These are phyloP conservation scores for Theristicus caerulescens DNA, from an alignment of 2,113 vertebrate species.

Conservation along the genomic window DNA sequence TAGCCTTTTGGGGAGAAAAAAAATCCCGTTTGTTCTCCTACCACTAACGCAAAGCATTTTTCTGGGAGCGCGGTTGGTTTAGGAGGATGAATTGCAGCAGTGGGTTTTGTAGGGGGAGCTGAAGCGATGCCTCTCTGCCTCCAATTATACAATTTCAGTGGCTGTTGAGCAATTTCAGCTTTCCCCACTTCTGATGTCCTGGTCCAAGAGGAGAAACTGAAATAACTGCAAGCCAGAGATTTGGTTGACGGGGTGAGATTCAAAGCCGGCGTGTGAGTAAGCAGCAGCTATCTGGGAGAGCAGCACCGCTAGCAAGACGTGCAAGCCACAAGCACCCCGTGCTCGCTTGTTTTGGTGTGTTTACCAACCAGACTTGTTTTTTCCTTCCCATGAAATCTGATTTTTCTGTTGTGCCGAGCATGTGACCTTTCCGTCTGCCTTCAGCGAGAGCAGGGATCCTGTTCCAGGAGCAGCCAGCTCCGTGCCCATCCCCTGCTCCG, in stretches of 20 bases:
- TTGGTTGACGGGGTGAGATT: fast-evolving
- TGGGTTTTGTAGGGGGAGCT: background rate
- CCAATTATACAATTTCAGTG: background rate
- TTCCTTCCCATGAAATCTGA: background rate
- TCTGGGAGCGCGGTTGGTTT: background rate
- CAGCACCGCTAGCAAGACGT: background rate
- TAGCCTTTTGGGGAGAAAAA: background rate
- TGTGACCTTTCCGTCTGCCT: background rate
- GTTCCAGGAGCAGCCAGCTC: background rate
- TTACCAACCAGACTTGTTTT: background rate
- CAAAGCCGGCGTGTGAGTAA: fast-evolving
- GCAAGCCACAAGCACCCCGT: background rate
- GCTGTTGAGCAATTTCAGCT: background rate
- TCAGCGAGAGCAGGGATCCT: background rate
- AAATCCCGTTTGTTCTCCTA: background rate
- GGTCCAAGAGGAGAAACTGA: background rate
- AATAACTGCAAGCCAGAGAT: fast-evolving
- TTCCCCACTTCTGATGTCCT: background rate
- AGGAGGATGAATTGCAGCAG: background rate
- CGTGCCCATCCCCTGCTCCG: fast-evolving
- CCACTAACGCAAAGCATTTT: fast-evolving
- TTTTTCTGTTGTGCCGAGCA: background rate
- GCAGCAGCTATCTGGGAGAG: background rate
- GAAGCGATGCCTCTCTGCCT: background rate
- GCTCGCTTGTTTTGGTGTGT: background rate